A percentile compares a stretch with the other conserved stretches of the same genome.
These are phyloP conservation scores for Drosophila leontia DNA, from an alignment of 1,140 invertebrate genomes.

Conservation along the genomic window DNA sequence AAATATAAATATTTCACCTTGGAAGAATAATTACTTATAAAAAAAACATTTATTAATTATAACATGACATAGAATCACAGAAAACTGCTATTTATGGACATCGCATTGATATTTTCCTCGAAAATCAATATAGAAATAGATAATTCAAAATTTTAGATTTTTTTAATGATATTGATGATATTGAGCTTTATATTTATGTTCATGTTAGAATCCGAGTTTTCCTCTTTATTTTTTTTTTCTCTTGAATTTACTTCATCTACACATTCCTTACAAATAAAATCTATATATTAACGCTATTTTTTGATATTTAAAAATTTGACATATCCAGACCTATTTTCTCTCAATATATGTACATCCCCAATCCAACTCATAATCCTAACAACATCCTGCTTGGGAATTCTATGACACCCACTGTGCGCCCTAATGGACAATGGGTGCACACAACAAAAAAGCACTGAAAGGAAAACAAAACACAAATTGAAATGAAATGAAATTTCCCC, in stretches of 20 bases:
- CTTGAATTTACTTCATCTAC: too few relatives aligned
- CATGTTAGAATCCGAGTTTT: not conserved
- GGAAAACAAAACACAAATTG: constrained; percentile 22
- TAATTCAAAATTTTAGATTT: not conserved
- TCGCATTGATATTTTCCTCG: too few relatives aligned
- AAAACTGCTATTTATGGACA: too few relatives aligned
- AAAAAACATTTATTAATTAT: too few relatives aligned
- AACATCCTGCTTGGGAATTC: not conserved
- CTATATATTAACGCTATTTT: too few relatives aligned
- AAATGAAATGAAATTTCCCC: constrained; percentile 39
- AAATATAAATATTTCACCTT: too few relatives aligned
- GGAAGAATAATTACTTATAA: too few relatives aligned
- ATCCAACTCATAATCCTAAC: not conserved
- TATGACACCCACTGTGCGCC: constrained; percentile 17
- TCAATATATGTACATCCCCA: not conserved
- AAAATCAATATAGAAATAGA: too few relatives aligned
- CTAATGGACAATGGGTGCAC: constrained; percentile 24
- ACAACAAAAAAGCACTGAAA: constrained; percentile 7
- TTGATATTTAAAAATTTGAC: not conserved
- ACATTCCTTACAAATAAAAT: too few relatives aligned
- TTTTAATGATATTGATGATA: too few relatives aligned
- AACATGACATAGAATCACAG: too few relatives aligned
- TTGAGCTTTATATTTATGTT: not conserved
- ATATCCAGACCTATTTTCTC: not conserved
- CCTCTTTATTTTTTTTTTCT: too few relatives aligned